Percentiles rank a stretch among this genome's conserved stretches.
These are phyloP conservation scores for Chymomyza caudatula DNA, from an alignment of 2,888 invertebrate species.

Conservation along the genomic window DNA sequence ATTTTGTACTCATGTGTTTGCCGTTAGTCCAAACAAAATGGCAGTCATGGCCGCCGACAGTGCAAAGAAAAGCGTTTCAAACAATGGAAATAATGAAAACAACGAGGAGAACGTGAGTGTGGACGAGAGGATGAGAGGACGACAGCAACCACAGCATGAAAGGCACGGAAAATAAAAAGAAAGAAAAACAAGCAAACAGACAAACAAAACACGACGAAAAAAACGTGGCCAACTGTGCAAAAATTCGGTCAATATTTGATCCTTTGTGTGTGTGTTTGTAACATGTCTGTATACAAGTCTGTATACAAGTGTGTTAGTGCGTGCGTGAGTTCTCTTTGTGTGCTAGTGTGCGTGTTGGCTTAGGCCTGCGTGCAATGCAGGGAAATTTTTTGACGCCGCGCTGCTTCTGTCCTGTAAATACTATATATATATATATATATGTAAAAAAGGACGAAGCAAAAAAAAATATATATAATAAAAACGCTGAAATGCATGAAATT, in stretches of 20 bases:
- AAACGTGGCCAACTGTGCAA: slow-evolving; percentile 36
- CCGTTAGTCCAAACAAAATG: slow-evolving; percentile 21
- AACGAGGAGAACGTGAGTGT: not conserved
- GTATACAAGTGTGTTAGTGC: slow-evolving; percentile 17
- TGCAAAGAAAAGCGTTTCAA: slow-evolving; percentile 17
- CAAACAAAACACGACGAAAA: slow-evolving; percentile 23
- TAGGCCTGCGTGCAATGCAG: not conserved
- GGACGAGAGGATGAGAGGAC: too few species aligned
- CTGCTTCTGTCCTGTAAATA: not conserved
- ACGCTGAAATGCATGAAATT: slow-evolving; percentile 22
- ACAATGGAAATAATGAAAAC: slow-evolving; percentile 37
- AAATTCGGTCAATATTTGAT: slow-evolving; percentile 70
- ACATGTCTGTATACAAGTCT: not conserved
- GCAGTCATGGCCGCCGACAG: slow-evolving; percentile 3
- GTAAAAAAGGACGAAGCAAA: slow-evolving; percentile 34
- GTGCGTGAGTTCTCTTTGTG: slow-evolving; percentile 2
- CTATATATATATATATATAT: too few species aligned
- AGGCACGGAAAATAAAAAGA: slow-evolving; percentile 19
- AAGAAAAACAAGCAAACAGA: slow-evolving; percentile 31
- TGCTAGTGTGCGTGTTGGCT: slow-evolving; percentile 3
- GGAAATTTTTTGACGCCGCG: not conserved
- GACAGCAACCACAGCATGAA: slow-evolving; percentile 24
- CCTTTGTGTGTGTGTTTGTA: slow-evolving; percentile 14
- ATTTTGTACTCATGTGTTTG: slow-evolving; percentile 33
- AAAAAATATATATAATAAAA: not conserved